Percentiles rank a stretch among this genome's conserved stretches.
These are phyloP conservation scores for Danaus chrysippus DNA, from an alignment of 2,888 invertebrate genomes.

Conservation along the genomic window DNA sequence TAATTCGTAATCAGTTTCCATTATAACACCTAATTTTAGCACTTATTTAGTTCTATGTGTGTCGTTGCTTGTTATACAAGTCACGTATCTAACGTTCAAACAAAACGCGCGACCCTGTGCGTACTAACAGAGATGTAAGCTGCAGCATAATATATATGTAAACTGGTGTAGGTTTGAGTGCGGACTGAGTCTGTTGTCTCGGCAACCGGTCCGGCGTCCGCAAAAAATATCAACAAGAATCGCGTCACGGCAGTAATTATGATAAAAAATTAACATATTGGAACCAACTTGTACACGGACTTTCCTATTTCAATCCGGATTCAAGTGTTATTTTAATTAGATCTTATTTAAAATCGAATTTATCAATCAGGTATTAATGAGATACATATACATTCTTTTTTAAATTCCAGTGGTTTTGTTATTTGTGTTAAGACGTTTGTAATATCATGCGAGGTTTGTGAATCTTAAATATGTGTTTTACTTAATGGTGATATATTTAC, in stretches of 20 bases:
- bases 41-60: slow-evolving; percentile 33
- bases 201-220: slow-evolving; percentile 46
- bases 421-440: no score
- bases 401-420: no score
- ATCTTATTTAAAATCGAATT: slow-evolving; percentile 1
- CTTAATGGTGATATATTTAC: background rate
- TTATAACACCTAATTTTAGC: slow-evolving; percentile 33
- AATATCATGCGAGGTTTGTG: no score
- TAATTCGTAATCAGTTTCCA: slow-evolving; percentile 23
- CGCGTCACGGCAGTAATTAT: slow-evolving; percentile 39
- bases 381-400: no score
- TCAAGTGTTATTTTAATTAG: slow-evolving; percentile 17
- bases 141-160: slow-evolving; percentile 62
- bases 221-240: slow-evolving; percentile 56
- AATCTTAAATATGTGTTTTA: slow-evolving; percentile 1
- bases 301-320: slow-evolving; percentile 25
- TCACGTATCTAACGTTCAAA: slow-evolving; percentile 34
- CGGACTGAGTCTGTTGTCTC: slow-evolving; percentile 51
- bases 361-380: no score
- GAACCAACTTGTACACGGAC: slow-evolving; percentile 19
- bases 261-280: slow-evolving; percentile 30
- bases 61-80: slow-evolving; percentile 7
- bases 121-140: slow-evolving; percentile 42
- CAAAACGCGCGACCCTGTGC: slow-evolving; percentile 15
- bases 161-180: slow-evolving; percentile 47